phyloP scores from a whole-genome alignment of 2,113 vertebrate genomes.

The Symphodus melops region DNA sequence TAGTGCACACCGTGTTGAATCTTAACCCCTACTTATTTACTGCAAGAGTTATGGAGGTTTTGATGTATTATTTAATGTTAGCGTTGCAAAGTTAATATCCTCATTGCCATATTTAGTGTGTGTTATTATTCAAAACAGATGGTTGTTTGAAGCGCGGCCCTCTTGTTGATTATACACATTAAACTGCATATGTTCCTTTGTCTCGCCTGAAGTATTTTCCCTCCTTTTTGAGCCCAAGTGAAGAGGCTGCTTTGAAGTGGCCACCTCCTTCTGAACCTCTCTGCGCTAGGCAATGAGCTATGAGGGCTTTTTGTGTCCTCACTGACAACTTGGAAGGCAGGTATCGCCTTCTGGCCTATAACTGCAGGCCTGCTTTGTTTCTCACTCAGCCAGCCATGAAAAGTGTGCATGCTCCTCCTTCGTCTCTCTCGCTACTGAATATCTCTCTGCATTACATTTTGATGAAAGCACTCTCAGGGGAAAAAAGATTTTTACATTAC shows the following conservation, averaged over 20 bases:
- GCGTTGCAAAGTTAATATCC: conserved; percentile 14
- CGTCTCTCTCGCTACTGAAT: conserved; percentile 56
- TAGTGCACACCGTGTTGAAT: neutral
- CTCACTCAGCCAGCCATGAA: conserved; percentile 62
- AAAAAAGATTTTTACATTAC: conserved; percentile 29
- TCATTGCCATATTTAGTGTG: conserved; percentile 32
- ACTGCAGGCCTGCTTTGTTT: conserved; percentile 67
- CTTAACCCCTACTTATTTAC: neutral
- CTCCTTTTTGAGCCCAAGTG: conserved; percentile 57
- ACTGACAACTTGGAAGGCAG: conserved; percentile 50
- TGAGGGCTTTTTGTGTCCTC: conserved; percentile 60
- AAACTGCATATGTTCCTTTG: conserved; percentile 48
- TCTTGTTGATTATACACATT: conserved; percentile 60
- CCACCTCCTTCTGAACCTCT: conserved; percentile 35
- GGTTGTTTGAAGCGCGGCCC: conserved; percentile 41
- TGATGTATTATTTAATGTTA: conserved; percentile 42
- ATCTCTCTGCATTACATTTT: conserved; percentile 53
- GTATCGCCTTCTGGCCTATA: conserved; percentile 52
- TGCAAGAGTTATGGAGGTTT: neutral
- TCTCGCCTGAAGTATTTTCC: conserved; percentile 63
- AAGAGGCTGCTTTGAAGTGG: conserved; percentile 54
- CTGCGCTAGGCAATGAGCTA: conserved; percentile 38
- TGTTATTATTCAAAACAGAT: conserved; percentile 49
- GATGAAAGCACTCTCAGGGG: conserved; percentile 49
- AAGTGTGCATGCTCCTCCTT: conserved; percentile 44